Conservation (phyloP, 2,888 invertebrate genomes). For the Drosophila limbata region DNA sequence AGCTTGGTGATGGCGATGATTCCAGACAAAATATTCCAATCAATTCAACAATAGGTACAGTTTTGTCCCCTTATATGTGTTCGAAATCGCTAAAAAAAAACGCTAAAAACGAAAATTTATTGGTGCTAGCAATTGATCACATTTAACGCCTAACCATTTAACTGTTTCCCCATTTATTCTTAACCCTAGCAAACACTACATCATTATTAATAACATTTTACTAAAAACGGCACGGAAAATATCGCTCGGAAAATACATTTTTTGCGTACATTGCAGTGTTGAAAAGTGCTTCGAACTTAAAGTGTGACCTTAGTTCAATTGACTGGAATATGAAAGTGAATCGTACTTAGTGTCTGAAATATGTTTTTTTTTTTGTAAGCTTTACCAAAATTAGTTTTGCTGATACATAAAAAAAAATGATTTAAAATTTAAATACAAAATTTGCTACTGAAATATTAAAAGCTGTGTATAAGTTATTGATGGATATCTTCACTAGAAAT, state of each 20-base stretch:
- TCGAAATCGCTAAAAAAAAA: conserved; percentile 26
- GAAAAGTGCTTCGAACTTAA: conserved; percentile 52
- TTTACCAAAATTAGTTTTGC: too few species aligned
- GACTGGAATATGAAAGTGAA: conserved; percentile 78
- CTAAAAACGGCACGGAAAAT: conserved; percentile 7
- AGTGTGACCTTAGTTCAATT: conserved; percentile 79
- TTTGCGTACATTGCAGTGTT: conserved; percentile 47
- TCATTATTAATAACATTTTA: conserved; percentile 1
- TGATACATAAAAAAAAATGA: too few species aligned
- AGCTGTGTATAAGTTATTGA: too few species aligned
- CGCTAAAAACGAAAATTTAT: neutral
- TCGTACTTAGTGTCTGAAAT: conserved; percentile 15
- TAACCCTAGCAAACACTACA: conserved; percentile 13
- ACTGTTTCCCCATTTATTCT: conserved; percentile 4
- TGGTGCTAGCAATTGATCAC: conserved; percentile 42
- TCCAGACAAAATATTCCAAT: conserved; percentile 85
- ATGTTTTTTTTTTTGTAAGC: too few species aligned
- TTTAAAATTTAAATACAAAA: too few species aligned
- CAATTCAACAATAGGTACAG: conserved; percentile 85
- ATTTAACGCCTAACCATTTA: conserved; percentile 12
- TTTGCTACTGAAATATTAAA: too few species aligned
- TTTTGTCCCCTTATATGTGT: conserved; percentile 60
- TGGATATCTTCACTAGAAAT: too few species aligned
- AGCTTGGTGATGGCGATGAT: conserved; percentile 85
- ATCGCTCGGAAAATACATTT: conserved; percentile 1